A percentile compares a stretch with the other conserved stretches of the same genome.
Evolutionary conservation across 2,113 vertebrate genomes (phyloP).

Genomic region (Colius striatus): DNA sequence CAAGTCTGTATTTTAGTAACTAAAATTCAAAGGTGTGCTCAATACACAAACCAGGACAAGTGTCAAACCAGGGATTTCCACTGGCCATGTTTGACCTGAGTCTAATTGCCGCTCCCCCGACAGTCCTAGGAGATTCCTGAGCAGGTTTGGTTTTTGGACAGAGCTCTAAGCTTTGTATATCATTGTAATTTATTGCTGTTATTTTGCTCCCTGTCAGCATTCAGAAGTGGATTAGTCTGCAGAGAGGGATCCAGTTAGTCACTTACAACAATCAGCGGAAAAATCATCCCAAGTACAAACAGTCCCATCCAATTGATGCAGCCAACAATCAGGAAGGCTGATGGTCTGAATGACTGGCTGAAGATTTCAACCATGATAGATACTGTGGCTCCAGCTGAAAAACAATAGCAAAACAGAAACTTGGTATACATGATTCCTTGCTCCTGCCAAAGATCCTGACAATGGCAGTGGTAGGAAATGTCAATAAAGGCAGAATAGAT

Average conservation of each 20-base stretch:
- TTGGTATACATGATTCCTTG: not conserved
- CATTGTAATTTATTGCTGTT: not conserved
- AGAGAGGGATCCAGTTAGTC: not conserved
- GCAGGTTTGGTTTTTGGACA: not conserved
- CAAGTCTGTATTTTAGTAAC: not conserved
- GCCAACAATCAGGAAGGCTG: constrained; percentile 72
- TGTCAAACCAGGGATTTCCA: not conserved
- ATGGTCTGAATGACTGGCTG: constrained; percentile 73
- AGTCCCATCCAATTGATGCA: constrained; percentile 74
- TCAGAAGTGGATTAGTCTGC: not conserved
- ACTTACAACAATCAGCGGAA: constrained; percentile 74
- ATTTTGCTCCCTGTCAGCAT: not conserved
- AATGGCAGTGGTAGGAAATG: not conserved
- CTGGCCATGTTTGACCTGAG: not conserved
- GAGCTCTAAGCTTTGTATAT: not conserved
- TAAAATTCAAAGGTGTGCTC: not conserved
- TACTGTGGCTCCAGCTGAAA: constrained; percentile 63
- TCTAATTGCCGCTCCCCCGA: not conserved
- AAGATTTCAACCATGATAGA: constrained; percentile 75
- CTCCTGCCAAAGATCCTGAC: not conserved
- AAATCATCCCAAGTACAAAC: constrained; percentile 74
- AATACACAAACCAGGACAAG: not conserved
- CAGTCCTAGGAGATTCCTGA: not conserved
- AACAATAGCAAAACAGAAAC: not conserved
- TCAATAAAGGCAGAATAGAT: not conserved